These are phyloP conservation scores for Danionella cerebrum DNA, from an alignment of 2,113 vertebrate species.

Conservation along the genomic window DNA sequence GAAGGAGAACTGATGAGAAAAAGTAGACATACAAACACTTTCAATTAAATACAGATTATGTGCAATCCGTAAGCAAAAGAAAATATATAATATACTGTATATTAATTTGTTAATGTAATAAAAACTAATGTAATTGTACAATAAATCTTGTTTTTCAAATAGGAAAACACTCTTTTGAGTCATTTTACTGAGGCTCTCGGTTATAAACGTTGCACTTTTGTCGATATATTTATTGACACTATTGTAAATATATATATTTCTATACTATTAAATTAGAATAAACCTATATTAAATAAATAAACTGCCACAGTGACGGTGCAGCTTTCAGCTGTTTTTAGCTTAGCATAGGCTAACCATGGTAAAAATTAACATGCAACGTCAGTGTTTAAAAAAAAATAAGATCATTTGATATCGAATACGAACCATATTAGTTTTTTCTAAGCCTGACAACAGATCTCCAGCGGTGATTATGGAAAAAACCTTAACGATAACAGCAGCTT, in stretches of 20 bases:
- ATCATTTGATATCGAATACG: background rate
- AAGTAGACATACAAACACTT: too few species aligned
- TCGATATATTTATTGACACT: too few species aligned
- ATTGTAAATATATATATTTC: background rate
- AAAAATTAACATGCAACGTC: background rate
- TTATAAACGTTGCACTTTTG: too few species aligned
- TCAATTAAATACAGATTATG: background rate
- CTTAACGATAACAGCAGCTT: background rate
- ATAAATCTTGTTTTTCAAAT: too few species aligned
- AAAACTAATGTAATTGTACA: too few species aligned
- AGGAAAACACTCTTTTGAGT: too few species aligned
- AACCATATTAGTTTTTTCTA: slow-evolving; percentile 26
- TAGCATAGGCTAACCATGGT: background rate
- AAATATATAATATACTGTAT: too few species aligned
- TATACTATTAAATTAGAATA: too few species aligned
- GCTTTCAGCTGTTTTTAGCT: slow-evolving; percentile 36
- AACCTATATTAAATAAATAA: background rate
- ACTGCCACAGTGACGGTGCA: slow-evolving; percentile 48
- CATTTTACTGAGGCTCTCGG: too few species aligned
- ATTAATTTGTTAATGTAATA: too few species aligned
- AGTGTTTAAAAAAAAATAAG: background rate
- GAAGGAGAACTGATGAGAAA: slow-evolving; percentile 79
- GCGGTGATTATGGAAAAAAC: background rate
- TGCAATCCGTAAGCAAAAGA: background rate
- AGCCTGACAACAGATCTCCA: background rate